Evolutionary conservation across 2,113 vertebrate genomes (phyloP).

Genomic region (Chionomys nivalis): DNA sequence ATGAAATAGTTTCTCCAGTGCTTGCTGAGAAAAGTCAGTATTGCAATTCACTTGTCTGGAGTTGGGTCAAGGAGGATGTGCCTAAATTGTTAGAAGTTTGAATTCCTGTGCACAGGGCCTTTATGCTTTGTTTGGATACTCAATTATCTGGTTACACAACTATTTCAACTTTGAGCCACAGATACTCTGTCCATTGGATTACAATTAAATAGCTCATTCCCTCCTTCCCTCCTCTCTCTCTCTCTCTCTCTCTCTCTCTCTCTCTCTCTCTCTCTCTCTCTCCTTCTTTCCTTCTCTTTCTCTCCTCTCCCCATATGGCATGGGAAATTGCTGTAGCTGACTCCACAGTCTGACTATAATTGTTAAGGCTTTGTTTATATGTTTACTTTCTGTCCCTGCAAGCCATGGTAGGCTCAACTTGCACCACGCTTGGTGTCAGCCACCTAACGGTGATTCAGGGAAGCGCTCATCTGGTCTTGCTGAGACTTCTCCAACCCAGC

Average conservation of each 20-base stretch:
- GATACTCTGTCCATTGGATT: neutral
- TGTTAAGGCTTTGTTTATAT: neutral
- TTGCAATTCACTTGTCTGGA: neutral
- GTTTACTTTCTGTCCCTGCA: neutral
- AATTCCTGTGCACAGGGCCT: neutral
- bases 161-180: neutral
- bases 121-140: neutral
- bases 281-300: too few relatives aligned
- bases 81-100: too few relatives aligned
- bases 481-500: neutral
- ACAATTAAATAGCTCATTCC: neutral
- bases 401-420: neutral
- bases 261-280: neutral
- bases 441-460: neutral
- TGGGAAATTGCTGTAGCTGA: neutral
- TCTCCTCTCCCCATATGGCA: too few relatives aligned
- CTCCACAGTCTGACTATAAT: neutral
- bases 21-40: neutral
- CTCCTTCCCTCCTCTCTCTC: neutral
- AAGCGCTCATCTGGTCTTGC: neutral
- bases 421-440: neutral
- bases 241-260: neutral
- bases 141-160: neutral
- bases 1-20: neutral
- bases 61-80: accelerated